A percentile compares a stretch with the other conserved stretches of the same genome.
Evolutionary conservation across 2,888 invertebrate genomes (phyloP).

Genomic region (Oscheius sp.): DNA sequence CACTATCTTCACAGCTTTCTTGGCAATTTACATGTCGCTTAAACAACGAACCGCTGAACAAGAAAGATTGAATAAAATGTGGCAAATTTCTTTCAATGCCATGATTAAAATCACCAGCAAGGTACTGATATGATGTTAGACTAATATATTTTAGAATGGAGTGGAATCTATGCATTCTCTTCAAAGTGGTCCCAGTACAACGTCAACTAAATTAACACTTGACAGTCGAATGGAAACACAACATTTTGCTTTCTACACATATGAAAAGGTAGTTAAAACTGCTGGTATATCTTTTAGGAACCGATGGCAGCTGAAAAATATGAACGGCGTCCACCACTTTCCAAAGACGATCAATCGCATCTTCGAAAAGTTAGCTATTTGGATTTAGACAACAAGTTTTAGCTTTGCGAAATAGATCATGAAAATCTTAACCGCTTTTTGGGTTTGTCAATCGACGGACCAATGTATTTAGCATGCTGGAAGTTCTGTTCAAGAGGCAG

Average conservation of each 20-base stretch:
- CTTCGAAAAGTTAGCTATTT: slow-evolving; percentile 34
- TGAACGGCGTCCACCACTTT: slow-evolving; percentile 34
- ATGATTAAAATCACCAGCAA: slow-evolving; percentile 30
- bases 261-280: slow-evolving; percentile 8
- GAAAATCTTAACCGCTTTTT: slow-evolving; percentile 66
- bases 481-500: slow-evolving; percentile 58
- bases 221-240: slow-evolving; percentile 45
- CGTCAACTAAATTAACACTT: slow-evolving; percentile 45
- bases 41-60: slow-evolving; percentile 41
- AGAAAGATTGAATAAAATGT: slow-evolving; percentile 41
- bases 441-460: slow-evolving; percentile 61
- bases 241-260: slow-evolving; percentile 34
- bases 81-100: slow-evolving; percentile 40
- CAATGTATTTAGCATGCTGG: slow-evolving; percentile 60
- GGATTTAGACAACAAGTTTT: background rate
- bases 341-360: slow-evolving; percentile 35
- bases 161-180: slow-evolving; percentile 43
- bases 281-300: slow-evolving; percentile 18
- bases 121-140: background rate
- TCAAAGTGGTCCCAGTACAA: slow-evolving; percentile 44
- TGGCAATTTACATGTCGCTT: slow-evolving; percentile 37
- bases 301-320: slow-evolving; percentile 42
- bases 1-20: slow-evolving; percentile 33
- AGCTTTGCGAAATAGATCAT: slow-evolving; percentile 63
- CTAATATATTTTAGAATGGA: slow-evolving; percentile 36